Evolutionary conservation across 2,797 vertebrate species (phyloP), one percentile per base, ranked within the genome.

Genomic region (Hoplostethus mediterraneus): DNA sequence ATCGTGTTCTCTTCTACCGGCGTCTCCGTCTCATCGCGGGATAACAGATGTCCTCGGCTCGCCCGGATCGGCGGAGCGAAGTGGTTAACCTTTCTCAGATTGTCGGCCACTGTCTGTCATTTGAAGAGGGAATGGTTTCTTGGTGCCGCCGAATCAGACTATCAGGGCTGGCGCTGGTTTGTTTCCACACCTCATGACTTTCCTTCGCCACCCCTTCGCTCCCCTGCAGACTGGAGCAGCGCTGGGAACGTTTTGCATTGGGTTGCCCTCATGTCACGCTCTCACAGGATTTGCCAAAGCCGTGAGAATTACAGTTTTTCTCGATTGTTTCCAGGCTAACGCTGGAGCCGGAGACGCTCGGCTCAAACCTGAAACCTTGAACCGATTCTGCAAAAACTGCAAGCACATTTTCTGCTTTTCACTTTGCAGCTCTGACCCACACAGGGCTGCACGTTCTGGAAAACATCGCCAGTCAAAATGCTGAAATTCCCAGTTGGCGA

Each of bases 1-100:
- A 49, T 64, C 36, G 3, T 16, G 42, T 36, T 53, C 30, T 47
- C 33, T 33, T 21, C 21, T 21, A 21, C 1, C 21, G 1, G 21
- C 21, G 21, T 21, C 21, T 21, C 3, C 0, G 47, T 21, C 62
- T 78, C 73, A 78, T 82, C 75, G 3, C 58, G 0, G 57, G 0
- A 49, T 30, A 49, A 47, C 80, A 85, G 71, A 67, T 10, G 71
- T 63, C 4, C 33, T 33, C 33, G 33, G 33, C 33, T 33, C 33
- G 4, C 33, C 6, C 33, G 33, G 33, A 4, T 33, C 33, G 55
- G 2, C 49, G n/a, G 49, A 14, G n/a, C 60, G 63, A 65, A 66
- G 71, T 8, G 64, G 75, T 72, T 75, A 66, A 82, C 83, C 80
- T 82, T 68, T 67, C 63, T 63, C 57, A 2, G 64, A 67, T 0